phyloP scores from a whole-genome alignment of 2,797 vertebrate genomes.

The Salarias fasciatus region DNA sequence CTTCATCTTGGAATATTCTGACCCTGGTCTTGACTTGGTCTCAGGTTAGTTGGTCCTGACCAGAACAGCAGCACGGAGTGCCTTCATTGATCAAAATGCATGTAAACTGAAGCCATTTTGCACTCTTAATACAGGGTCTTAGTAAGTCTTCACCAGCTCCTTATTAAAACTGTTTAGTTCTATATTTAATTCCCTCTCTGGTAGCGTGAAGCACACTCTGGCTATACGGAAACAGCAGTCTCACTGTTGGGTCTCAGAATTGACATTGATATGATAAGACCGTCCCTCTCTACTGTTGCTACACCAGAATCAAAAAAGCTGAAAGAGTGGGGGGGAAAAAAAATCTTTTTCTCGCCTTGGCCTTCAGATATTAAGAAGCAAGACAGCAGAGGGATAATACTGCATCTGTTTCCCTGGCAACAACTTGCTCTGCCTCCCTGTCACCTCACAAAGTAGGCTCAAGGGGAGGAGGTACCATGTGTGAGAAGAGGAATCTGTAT shows the following conservation, averaged over 20 bases:
- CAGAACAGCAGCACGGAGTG: too few relatives aligned
- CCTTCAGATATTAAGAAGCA: conserved; percentile 59
- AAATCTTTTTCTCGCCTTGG: conserved; percentile 32
- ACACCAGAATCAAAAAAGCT: conserved; percentile 36
- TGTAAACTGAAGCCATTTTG: too few relatives aligned
- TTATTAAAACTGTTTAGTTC: conserved; percentile 32
- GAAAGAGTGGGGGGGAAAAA: conserved; percentile 19
- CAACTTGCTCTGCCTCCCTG: conserved; percentile 62
- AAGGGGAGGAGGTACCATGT: conserved; percentile 29
- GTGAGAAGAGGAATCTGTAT: conserved; percentile 11
- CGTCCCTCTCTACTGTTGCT: conserved; percentile 18
- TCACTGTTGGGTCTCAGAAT: background rate
- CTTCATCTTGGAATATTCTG: too few relatives aligned
- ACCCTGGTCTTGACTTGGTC: too few relatives aligned
- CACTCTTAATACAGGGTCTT: too few relatives aligned
- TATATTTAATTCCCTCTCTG: conserved; percentile 12
- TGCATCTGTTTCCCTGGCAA: conserved; percentile 82
- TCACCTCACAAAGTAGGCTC: conserved; percentile 58
- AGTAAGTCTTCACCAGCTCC: conserved; percentile 3
- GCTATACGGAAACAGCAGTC: conserved; percentile 2
- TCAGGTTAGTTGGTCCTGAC: too few relatives aligned
- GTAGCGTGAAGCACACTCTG: background rate
- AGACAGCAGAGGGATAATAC: conserved; percentile 55
- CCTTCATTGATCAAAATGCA: too few relatives aligned
- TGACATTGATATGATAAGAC: conserved; percentile 6